A percentile compares a stretch with the other conserved stretches of the same genome.
phyloP scores from a whole-genome alignment of 2,113 vertebrate species.

The Colistium nudipinnis region DNA sequence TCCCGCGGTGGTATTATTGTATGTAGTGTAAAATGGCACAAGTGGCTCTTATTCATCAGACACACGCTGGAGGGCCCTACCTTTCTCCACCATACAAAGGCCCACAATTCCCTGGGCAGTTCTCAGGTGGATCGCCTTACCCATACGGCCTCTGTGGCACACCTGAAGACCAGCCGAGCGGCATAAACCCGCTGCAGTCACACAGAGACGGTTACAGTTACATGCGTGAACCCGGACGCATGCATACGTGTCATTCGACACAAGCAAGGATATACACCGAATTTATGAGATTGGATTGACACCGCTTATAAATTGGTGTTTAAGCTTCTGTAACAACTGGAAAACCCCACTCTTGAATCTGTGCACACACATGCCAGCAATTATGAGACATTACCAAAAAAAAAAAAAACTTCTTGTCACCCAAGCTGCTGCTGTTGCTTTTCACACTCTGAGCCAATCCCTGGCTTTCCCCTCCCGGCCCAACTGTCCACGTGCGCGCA shows the following conservation, averaged over 20 bases:
- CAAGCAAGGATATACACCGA: neutral
- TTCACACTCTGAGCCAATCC: constrained; percentile 48
- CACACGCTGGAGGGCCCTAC: constrained; percentile 76
- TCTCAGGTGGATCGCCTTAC: constrained; percentile 81
- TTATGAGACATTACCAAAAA: constrained; percentile 36
- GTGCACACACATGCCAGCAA: constrained; percentile 39
- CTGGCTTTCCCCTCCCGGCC: constrained; percentile 50
- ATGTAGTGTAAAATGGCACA: constrained; percentile 75
- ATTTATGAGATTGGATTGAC: neutral
- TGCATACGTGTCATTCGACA: neutral
- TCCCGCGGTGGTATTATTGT: constrained; percentile 68
- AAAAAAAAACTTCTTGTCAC: constrained; percentile 55
- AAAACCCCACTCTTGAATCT: constrained; percentile 37
- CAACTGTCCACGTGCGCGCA: constrained; percentile 38
- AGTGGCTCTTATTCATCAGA: constrained; percentile 79
- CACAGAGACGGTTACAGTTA: constrained; percentile 39
- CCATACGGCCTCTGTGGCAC: constrained; percentile 58
- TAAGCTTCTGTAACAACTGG: constrained; percentile 23
- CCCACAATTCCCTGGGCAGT: constrained; percentile 77
- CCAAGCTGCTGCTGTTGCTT: constrained; percentile 51
- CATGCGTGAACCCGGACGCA: constrained; percentile 15
- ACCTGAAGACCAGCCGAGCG: constrained; percentile 46
- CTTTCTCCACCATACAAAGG: constrained; percentile 74
- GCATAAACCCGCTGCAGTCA: constrained; percentile 45
- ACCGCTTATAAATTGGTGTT: neutral